A percentile compares a stretch with the other conserved stretches of the same genome.
phyloP scores from a whole-genome alignment of 2,113 vertebrate species.

The Corythoichthys intestinalis region DNA sequence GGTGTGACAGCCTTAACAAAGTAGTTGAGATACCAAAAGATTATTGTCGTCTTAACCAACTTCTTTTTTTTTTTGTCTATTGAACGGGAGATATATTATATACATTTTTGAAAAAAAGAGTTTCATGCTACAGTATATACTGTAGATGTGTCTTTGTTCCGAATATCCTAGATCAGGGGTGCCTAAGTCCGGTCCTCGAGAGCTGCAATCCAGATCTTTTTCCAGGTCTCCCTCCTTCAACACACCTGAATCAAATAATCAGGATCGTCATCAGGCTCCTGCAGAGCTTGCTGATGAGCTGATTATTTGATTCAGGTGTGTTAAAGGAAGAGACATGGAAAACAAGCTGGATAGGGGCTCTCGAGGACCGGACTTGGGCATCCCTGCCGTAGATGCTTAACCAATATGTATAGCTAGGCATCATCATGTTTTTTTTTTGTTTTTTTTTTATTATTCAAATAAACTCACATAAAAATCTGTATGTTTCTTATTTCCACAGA shows the following conservation, averaged over 20 bases:
- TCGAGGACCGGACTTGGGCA: too few relatives aligned
- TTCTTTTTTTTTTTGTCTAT: slow-evolving; percentile 5
- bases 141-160: neutral
- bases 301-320: too few relatives aligned
- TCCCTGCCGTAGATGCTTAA: neutral
- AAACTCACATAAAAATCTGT: slow-evolving; percentile 22
- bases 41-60: neutral
- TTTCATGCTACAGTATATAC: neutral
- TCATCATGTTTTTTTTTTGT: neutral
- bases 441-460: neutral
- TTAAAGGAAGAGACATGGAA: too few relatives aligned
- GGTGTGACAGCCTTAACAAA: neutral
- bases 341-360: too few relatives aligned
- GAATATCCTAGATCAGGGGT: too few relatives aligned
- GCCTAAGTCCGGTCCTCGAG: too few relatives aligned
- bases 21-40: neutral
- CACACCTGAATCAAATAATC: too few relatives aligned
- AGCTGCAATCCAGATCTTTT: too few relatives aligned
- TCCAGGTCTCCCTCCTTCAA: too few relatives aligned
- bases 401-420: neutral
- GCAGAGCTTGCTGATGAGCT: too few relatives aligned
- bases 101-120: neutral
- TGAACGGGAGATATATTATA: neutral
- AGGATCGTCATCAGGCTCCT: too few relatives aligned
- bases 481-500: slow-evolving; percentile 54